Base-by-base conservation (phyloP, 2,797 vertebrate species). In the Spea hammondii region DNA sequence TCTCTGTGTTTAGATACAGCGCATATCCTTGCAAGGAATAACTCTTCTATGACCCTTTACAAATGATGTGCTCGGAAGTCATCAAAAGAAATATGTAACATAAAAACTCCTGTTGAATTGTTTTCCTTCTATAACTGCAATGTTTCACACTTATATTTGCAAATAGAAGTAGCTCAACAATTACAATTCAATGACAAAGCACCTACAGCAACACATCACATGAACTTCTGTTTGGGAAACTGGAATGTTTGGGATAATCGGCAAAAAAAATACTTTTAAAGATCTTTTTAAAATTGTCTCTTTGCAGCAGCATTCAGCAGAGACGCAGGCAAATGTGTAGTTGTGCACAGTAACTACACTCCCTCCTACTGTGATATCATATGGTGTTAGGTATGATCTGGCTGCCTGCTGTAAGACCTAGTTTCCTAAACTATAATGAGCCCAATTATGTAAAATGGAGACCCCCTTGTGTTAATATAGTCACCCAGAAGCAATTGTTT, bases 321-420 rank as follows among this genome's bases (percentile, higher is more conserved):
- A 60, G n/a, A 67, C 49, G 59, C 45, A 79, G 69, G 54, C 32
- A 79, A 79, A 79, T 79, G 55, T 73, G 54, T n/a, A 79, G 70
- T 74, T 79, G 48, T 73, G 50, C 62, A 32, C 55, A 74, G 49
- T 74, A 12, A 60, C 74, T 69, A 8, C 78, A 68, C 6, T 46
- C 51, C 4, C 32, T 49, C 71, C 72, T 47, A 62, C 78, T 62
- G 71, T 70, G 65, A 62, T 68, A 17, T 72, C 70, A 67, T 79
- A 60, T 79, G 70, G 59, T 65, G 53, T 32, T 65, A 69, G 59
- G 66, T 14, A 62, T 79, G 14, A 69, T 74, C 72, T 62, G 60
- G 12, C 60, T 53, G 4, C n/a, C 45, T 70, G 48, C 67, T 69
- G 49, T 14, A 8, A 32, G 47, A 45, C 67, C 48, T 32, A 50